These are phyloP conservation scores for Lampris megalopsis DNA, from an alignment of 2,113 vertebrate genomes.

Conservation along the genomic window DNA sequence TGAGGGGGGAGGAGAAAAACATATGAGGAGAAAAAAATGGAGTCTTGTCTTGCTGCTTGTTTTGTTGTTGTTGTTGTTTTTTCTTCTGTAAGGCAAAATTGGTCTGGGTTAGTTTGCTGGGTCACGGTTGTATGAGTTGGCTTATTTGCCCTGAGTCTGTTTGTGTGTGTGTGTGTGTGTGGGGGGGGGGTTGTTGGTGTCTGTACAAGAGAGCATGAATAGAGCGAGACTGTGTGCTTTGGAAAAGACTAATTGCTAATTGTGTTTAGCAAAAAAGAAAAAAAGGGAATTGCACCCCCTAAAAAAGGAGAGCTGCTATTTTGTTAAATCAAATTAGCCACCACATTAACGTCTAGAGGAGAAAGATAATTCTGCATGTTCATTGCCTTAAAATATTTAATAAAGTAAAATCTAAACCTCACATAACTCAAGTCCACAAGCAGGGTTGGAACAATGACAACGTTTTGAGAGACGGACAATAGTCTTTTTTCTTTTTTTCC, in stretches of 20 bases:
- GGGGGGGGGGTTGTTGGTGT: no score
- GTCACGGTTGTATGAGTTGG: constrained; percentile 33
- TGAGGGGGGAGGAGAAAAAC: constrained; percentile 20
- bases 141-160: background rate
- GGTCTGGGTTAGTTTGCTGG: constrained; percentile 17
- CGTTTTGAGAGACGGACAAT: background rate
- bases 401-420: constrained; percentile 9
- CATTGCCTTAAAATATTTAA: constrained; percentile 12
- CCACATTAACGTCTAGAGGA: constrained; percentile 1
- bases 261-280: constrained; percentile 40
- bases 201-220: no score
- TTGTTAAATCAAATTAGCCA: constrained; percentile 49
- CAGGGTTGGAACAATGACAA: background rate
- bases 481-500: background rate
- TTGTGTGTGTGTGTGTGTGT: constrained; percentile 26
- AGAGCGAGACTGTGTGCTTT: constrained; percentile 16
- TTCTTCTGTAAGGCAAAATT: constrained; percentile 49
- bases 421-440: constrained; percentile 8
- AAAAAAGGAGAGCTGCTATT: constrained; percentile 34
- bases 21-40: constrained; percentile 20
- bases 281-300: constrained; percentile 35
- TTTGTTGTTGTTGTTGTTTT: constrained; percentile 8
- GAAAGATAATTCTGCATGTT: constrained; percentile 25
- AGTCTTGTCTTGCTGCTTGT: constrained; percentile 48
- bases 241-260: constrained; percentile 53